Conservation (phyloP, 2,113 vertebrate genomes). For the Microtus montanus region DNA sequence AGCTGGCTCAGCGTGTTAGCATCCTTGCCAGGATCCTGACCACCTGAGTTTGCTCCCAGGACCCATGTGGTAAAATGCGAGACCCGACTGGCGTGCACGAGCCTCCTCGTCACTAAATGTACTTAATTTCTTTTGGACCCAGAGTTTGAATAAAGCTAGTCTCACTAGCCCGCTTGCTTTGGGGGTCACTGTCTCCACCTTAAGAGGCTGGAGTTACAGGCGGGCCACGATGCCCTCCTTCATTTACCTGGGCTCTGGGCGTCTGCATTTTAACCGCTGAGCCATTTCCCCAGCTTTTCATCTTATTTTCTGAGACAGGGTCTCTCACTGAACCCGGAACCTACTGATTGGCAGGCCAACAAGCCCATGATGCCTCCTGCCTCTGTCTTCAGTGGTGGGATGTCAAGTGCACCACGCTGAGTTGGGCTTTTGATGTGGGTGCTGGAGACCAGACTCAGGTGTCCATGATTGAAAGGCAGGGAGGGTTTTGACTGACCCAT, state of each 20-base stretch:
- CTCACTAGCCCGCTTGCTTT: background rate
- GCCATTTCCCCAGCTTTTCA: background rate
- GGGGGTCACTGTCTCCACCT: background rate
- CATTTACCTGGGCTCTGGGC: too few species aligned
- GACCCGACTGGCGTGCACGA: background rate
- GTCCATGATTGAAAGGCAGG: too few species aligned
- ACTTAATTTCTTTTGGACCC: background rate
- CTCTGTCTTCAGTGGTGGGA: background rate
- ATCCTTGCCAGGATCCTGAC: background rate
- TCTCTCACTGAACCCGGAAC: background rate
- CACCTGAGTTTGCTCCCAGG: background rate
- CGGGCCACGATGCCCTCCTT: background rate
- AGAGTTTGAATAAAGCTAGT: background rate
- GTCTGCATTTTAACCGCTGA: background rate
- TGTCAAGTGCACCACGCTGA: background rate
- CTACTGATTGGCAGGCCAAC: background rate
- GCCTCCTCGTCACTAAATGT: too few species aligned
- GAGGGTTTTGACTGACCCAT: background rate
- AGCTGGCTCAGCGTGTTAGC: background rate
- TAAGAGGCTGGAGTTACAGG: background rate
- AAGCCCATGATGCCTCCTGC: background rate
- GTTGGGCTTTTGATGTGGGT: background rate
- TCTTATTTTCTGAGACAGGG: background rate
- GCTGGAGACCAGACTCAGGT: background rate
- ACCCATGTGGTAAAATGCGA: background rate